Base-by-base conservation (phyloP, 92 coral and sea anemone species). In the Heliopora coerulea region DNA sequence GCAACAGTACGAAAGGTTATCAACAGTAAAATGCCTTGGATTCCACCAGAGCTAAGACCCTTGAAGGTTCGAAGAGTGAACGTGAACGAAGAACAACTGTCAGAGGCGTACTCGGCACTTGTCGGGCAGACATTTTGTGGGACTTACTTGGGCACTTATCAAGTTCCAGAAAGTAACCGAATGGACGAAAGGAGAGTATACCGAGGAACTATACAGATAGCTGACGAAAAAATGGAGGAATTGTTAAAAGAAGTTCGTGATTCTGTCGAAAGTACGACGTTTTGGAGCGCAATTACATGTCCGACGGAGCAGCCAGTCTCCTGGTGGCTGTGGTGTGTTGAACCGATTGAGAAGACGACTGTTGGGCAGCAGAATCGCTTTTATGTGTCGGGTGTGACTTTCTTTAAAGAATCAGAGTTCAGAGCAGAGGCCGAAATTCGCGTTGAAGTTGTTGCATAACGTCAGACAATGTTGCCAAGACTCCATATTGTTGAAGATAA, bases 61-160 rank as follows among this genome's bases (percentile, higher is more conserved):
- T 31, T 50, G 18, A 30, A 30, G 54, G 19, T 37, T 3, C 44
- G 63, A 1, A 33, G 77, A 54, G 77, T 70, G 21, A 70, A 70
- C 30, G 77, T 70, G 63, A 35, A 70, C 77, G 62, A 50, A 34
- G 40, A 29, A 41, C 12, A 48, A n/a, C 37, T 70, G 29, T 30
- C 40, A 1, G 77, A 70, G 54, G 28, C 63, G n/a, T 70, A 70
- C 58, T 54, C 62, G 50, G 57, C n/a, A 23, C n/a, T 70, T 8
- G 54, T 70, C 77, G 63, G 77, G 18, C 62, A 32, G 77, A 70
- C 63, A 33, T 70, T 70, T 54, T 70, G 63, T 70, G 77, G 77
- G 29, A 70, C 62, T 30, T 70, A 70, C 77, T 52, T 70, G 77
- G 77, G 77, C 3, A 52, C 48, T 15, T 54, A 52, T 35, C 62